Evolutionary conservation across 2,113 vertebrate genomes (phyloP).

Genomic region (Delphinapterus leucas): DNA sequence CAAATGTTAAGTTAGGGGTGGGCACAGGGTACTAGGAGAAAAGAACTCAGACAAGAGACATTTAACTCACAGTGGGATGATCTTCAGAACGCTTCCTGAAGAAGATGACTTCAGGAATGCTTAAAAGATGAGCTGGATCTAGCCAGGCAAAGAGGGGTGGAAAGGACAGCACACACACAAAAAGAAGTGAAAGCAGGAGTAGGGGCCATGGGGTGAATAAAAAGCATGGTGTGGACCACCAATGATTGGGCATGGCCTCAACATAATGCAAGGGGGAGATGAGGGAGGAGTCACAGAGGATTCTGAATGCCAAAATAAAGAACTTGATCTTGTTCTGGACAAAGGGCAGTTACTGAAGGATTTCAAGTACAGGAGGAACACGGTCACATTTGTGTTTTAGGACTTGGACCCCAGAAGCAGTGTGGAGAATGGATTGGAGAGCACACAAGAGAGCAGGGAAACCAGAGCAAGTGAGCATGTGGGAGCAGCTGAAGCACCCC

Average conservation of each 20-base stretch:
- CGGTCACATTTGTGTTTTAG: background rate
- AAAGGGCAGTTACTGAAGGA: background rate
- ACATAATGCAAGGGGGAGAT: background rate
- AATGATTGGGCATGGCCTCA: background rate
- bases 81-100: background rate
- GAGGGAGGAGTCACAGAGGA: background rate
- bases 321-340: background rate
- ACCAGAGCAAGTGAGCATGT: background rate
- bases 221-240: background rate
- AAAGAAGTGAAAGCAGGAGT: background rate
- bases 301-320: background rate
- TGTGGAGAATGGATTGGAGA: background rate
- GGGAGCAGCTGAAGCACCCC: background rate
- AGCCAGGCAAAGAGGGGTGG: background rate
- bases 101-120: background rate
- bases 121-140: background rate
- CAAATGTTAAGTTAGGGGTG: background rate
- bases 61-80: background rate
- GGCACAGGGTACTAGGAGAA: background rate
- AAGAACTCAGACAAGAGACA: background rate
- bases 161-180: background rate
- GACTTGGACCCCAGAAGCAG: background rate
- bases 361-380: background rate
- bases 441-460: background rate
- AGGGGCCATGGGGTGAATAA: background rate